phyloP scores from a whole-genome alignment of 1,140 invertebrate genomes.

The Rhopalosiphum padi region DNA sequence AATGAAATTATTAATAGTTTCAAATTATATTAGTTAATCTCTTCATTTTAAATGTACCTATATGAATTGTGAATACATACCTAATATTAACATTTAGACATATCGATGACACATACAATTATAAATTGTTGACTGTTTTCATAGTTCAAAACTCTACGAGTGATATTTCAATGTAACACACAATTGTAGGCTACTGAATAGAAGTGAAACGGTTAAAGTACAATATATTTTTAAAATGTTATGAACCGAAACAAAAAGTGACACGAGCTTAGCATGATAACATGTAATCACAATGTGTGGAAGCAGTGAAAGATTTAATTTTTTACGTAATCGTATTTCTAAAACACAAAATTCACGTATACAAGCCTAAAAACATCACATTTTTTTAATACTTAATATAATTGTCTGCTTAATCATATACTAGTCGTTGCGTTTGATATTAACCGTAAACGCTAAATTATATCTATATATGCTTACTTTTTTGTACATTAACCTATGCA shows the following conservation, averaged over 20 bases:
- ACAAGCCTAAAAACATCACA: not conserved
- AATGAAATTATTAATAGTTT: not conserved
- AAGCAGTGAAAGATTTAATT: not conserved
- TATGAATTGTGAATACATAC: too few relatives aligned
- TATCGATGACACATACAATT: not conserved
- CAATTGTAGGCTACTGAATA: not conserved
- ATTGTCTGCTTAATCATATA: not conserved
- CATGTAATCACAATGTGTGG: not conserved
- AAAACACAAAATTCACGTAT: not conserved
- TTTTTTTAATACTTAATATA: not conserved
- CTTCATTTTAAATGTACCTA: not conserved
- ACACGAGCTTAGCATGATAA: not conserved
- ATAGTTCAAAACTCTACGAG: not conserved
- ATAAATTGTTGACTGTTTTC: not conserved
- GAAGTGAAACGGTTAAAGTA: not conserved
- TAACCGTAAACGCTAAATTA: not conserved
- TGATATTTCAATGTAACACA: not conserved
- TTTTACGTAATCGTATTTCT: not conserved
- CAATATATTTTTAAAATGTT: not conserved
- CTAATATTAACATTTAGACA: not conserved
- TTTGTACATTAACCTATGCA: not conserved
- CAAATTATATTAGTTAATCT: not conserved
- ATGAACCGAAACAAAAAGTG: not conserved
- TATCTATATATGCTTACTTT: not conserved
- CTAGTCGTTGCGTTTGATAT: not conserved